Percentiles rank a stretch among this genome's conserved stretches.
phyloP scores from a whole-genome alignment of 2,113 vertebrate species.

The Anhinga anhinga region DNA sequence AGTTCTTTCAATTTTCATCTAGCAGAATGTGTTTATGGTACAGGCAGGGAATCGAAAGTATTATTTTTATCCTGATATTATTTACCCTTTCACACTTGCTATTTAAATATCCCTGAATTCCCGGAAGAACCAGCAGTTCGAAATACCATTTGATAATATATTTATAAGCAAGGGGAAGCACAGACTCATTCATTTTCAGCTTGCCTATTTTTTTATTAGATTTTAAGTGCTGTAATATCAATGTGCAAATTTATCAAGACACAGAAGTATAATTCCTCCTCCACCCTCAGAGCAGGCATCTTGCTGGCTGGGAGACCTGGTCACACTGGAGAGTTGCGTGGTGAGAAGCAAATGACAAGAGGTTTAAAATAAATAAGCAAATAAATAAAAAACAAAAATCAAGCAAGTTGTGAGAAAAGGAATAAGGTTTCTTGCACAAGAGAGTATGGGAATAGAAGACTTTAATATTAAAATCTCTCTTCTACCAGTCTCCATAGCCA shows the following conservation, averaged over 20 bases:
- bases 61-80: slow-evolving; percentile 61
- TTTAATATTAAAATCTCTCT: background rate
- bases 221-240: background rate
- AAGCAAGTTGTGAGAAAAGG: background rate
- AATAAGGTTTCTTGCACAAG: background rate
- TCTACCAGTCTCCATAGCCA: background rate
- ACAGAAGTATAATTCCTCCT: background rate
- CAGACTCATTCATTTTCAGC: background rate
- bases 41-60: background rate
- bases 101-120: slow-evolving; percentile 41
- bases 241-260: background rate
- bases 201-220: background rate
- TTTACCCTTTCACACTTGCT: slow-evolving; percentile 55
- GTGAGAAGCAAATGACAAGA: background rate
- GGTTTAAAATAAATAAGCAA: background rate
- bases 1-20: background rate
- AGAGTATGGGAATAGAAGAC: background rate
- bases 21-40: slow-evolving; percentile 19
- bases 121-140: background rate
- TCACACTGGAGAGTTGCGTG: fast-evolving
- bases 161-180: background rate
- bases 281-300: background rate
- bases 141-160: slow-evolving; percentile 19
- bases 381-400: fast-evolving
- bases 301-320: background rate